Conservation (phyloP, 2,888 invertebrate species). For the Plutella xylostella region DNA sequence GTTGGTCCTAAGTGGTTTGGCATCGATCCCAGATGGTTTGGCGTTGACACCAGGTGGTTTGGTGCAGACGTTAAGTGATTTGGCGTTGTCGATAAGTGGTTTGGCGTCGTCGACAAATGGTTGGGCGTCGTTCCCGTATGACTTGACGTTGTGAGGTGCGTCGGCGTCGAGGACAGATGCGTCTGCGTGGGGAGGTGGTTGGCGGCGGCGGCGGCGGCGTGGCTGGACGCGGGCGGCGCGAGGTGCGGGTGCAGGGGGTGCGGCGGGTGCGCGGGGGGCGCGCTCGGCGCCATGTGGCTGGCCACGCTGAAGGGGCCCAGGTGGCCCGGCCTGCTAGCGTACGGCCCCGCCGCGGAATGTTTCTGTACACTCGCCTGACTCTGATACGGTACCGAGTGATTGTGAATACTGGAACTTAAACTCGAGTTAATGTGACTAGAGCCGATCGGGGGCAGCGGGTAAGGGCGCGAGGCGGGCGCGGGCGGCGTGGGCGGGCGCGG, state of each 20-base stretch:
- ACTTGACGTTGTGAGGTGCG: too few relatives aligned
- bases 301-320: constrained; percentile 52
- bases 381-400: constrained; percentile 54
- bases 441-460: constrained; percentile 53
- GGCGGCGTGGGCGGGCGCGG: constrained; percentile 34
- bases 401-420: constrained; percentile 57
- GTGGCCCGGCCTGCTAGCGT: constrained; percentile 51
- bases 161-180: constrained; percentile 33
- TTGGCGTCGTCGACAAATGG: constrained; percentile 27
- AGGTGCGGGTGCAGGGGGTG: constrained; percentile 48
- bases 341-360: constrained; percentile 58
- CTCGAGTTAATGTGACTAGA: constrained; percentile 66
- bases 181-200: constrained; percentile 40
- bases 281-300: constrained; percentile 65
- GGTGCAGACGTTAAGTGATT: neutral
- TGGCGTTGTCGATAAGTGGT: neutral
- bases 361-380: constrained; percentile 60
- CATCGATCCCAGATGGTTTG: constrained; percentile 33
- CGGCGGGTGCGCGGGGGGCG: constrained; percentile 55
- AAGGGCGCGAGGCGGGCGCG: constrained; percentile 42
- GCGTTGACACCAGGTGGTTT: constrained; percentile 46
- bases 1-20: too few relatives aligned
- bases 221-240: constrained; percentile 44
- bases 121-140: too few relatives aligned
- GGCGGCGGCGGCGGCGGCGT: constrained; percentile 50